Evolutionary conservation across 2,888 invertebrate species (phyloP).

Genomic region (Xylophagus ater): DNA sequence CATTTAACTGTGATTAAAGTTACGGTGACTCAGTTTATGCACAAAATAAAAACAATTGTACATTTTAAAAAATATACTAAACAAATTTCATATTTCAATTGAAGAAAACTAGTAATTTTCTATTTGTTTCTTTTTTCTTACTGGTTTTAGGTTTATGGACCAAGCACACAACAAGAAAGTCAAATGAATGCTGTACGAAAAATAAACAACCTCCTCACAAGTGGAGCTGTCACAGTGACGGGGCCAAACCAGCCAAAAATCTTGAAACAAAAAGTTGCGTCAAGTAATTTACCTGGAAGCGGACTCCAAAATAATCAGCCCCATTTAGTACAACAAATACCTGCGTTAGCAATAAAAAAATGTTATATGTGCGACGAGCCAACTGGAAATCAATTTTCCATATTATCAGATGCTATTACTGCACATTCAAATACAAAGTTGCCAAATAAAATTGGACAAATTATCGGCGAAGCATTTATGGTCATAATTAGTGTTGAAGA

Average conservation of each 20-base stretch:
- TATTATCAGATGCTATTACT: conserved; percentile 35
- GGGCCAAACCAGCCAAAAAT: conserved; percentile 38
- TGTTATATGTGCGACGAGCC: conserved; percentile 40
- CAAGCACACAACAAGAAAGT: conserved; percentile 13
- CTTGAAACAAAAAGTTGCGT: conserved; percentile 29
- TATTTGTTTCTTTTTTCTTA: no score
- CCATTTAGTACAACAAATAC: conserved; percentile 5
- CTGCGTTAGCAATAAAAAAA: conserved; percentile 16
- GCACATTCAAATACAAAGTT: conserved; percentile 39
- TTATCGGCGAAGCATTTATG: conserved; percentile 41
- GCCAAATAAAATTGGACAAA: conserved; percentile 41
- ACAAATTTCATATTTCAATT: no score
- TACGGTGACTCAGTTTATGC: no score
- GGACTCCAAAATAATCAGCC: conserved; percentile 11
- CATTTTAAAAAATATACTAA: no score
- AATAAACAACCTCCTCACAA: conserved; percentile 38
- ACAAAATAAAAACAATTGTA: no score
- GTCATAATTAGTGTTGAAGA: conserved; percentile 41
- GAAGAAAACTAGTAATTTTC: no score
- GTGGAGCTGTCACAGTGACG: conserved; percentile 39
- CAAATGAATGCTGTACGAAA: conserved; percentile 32
- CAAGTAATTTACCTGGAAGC: conserved; percentile 20
- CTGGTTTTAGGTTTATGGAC: conserved; percentile 18
- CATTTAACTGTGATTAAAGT: no score
- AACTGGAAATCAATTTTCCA: conserved; percentile 28